Conservation (phyloP, 2,113 vertebrate genomes). For the Chitala chitala region DNA sequence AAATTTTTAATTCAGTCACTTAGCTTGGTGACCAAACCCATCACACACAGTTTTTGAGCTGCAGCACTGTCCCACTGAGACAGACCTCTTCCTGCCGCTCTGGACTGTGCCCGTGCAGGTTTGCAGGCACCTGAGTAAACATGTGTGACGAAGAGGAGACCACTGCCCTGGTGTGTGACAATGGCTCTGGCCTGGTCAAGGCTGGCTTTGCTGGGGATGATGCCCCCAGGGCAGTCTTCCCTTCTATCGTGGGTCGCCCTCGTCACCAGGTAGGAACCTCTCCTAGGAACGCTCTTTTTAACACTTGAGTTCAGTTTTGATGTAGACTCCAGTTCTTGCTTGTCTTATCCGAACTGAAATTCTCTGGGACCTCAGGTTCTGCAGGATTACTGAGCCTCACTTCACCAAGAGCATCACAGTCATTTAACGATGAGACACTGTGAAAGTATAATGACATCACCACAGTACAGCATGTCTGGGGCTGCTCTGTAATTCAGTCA, state of each 20-base stretch:
- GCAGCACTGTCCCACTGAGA: not conserved
- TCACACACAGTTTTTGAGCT: not conserved
- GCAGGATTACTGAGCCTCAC: not conserved
- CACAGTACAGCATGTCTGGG: not conserved
- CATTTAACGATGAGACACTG: conserved; percentile 1
- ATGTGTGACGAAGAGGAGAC: conserved; percentile 31
- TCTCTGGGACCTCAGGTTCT: too few species aligned
- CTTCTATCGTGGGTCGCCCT: conserved; percentile 36
- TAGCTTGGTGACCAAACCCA: too few species aligned
- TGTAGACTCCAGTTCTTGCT: not conserved
- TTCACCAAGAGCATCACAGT: not conserved
- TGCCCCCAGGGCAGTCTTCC: conserved; percentile 35
- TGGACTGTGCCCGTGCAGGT: conserved; percentile 9
- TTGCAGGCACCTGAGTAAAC: conserved; percentile 17
- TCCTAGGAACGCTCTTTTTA: not conserved
- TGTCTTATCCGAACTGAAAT: too few species aligned
- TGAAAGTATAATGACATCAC: not conserved
- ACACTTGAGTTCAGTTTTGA: not conserved
- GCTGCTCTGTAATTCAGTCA: conserved; percentile 10
- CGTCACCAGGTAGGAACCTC: conserved; percentile 31
- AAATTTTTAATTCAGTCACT: too few species aligned
- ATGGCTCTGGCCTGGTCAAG: conserved; percentile 36
- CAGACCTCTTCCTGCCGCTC: not conserved
- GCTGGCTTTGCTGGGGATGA: conserved; percentile 37
- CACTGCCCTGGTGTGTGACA: conserved; percentile 35